Base-by-base conservation (phyloP, 2,797 vertebrate genomes). In the Pampus argenteus region DNA sequence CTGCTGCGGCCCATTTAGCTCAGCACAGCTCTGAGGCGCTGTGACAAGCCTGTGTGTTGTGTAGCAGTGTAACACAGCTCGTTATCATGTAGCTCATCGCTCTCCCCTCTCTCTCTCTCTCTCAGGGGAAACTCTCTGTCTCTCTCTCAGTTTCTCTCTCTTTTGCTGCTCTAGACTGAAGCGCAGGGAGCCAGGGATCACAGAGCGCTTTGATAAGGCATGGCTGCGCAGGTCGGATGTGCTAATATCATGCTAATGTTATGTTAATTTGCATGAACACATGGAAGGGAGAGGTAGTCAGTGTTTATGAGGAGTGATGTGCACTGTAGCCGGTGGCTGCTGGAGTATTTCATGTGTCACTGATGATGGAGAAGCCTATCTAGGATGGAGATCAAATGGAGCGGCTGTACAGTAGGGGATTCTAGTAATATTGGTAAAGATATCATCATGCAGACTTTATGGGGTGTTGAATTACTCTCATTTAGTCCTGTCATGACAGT, bases 71-170 rank as follows among this genome's bases (percentile, higher is more conserved):
- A 91, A 91, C 89, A 91, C 89, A 76, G 84, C 89, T 93, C 85
- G 84, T 92, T 93, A 92, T 91, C 90, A 86, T 89, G 89, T 88
- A 89, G 88, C 90, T 89, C 91, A 89, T 92, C 83, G 68, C 81
- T 90, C 88, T 84, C 80, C 48, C 56, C 50, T 61, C 69, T 31
- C 81, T 78, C 69, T 74, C 60, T 60, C 68, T 59, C 70, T 67
- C 74, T 64, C 68, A 15, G 66, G 86, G 82, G 71, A 71, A 86
- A 80, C 69, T 77, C 75, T 66, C 63, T 38, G 45, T 69, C 69
- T 78, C 78, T 79, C 56, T 71, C 74, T 81, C 65, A 54, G 40
- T 67, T 75, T 80, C 65, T 51, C 67, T 70, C 67, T 70, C 47
- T 64, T 64, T 61, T 29, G 36, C 74, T 57, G 71, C 81, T 85